A percentile compares a stretch with the other conserved stretches of the same genome.
Evolutionary conservation across 1,140 invertebrate species (phyloP).

Genomic region (Drosophila mayri): DNA sequence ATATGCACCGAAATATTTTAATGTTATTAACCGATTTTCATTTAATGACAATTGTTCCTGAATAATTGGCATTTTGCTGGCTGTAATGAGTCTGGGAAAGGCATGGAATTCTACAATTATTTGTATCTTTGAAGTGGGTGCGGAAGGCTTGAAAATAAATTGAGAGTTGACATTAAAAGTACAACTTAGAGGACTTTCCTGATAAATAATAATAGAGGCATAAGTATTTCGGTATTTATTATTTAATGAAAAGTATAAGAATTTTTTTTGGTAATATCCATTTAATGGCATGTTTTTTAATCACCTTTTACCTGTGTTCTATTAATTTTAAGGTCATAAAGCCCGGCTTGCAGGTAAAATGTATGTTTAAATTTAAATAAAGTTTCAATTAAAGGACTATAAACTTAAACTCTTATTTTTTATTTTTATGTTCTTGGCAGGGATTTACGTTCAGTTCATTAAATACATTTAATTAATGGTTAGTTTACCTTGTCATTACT

Average conservation of each 20-base stretch:
- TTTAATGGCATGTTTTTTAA: not conserved
- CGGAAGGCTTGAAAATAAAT: constrained; percentile 7
- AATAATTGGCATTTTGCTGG: constrained; percentile 38
- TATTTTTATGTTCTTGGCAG: constrained; percentile 1
- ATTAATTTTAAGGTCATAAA: constrained; percentile 15
- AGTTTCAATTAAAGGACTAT: constrained; percentile 28
- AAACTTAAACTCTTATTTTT: not conserved
- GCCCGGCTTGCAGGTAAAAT: not conserved
- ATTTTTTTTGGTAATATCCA: not conserved
- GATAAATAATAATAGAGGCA: not conserved
- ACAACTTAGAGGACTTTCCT: not conserved
- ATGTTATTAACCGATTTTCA: constrained; percentile 72
- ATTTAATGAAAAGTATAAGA: not conserved
- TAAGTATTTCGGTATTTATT: not conserved
- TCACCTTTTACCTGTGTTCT: too few relatives aligned
- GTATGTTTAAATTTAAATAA: not conserved
- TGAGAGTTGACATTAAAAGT: not conserved
- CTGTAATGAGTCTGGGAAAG: constrained; percentile 43
- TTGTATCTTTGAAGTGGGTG: constrained; percentile 22
- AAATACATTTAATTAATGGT: not conserved
- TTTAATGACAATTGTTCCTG: constrained; percentile 53
- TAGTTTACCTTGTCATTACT: not conserved
- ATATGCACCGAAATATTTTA: constrained; percentile 71
- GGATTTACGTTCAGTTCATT: not conserved
- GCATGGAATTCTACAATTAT: constrained; percentile 21